Evolutionary conservation across 1,140 invertebrate genomes (phyloP), one percentile per base, ranked within the genome.

Genomic region (Bombus huntii): DNA sequence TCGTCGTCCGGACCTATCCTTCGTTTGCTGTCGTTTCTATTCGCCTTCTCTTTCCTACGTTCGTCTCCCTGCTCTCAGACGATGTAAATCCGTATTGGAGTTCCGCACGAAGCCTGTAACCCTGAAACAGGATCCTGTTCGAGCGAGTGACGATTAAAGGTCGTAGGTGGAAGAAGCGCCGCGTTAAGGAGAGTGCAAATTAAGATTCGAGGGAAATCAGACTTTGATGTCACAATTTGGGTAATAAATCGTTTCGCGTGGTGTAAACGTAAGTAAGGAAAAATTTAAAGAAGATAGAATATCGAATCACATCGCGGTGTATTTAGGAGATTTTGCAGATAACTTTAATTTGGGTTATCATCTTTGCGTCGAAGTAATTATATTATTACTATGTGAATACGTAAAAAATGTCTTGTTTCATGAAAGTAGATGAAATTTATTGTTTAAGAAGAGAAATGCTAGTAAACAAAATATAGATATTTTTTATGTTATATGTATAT

Each of bases 41-140:
- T 31, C 25, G 25, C 44, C 77, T 78, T 68, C 62, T 59, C 57
- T n/a, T 76, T 59, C 39, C 59, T 39, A 57, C 37, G 44, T 39
- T 22, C 39, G 39, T 47, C 44, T 37, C 22, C 42, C 15, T 44
- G 81, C 90, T 89, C 88, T 92, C 88, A 92, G 91, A 91, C 88
- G 87, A 86, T 88, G 92, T 88, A 90, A 93, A 93, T 93, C 89
- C 91, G 90, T 83, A 92, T 93, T 93, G 87, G 88, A 92, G 92
- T 92, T 91, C 88, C 66, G 59, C 39, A 70, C 86, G 91, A 90
- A 93, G 90, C 91, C 88, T 91, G 53, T 71, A 84, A 70, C 74
- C 81, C 77, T 72, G 83, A 44, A 70, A 82, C 72, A 73, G 74
- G 78, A 71, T 83, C 75, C 59, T 85, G 74, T 74, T 22, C 76